A percentile compares a stretch with the other conserved stretches of the same genome.
Conservation (phyloP, 2,888 invertebrate genomes). For the Pasiphila rectangulata region DNA sequence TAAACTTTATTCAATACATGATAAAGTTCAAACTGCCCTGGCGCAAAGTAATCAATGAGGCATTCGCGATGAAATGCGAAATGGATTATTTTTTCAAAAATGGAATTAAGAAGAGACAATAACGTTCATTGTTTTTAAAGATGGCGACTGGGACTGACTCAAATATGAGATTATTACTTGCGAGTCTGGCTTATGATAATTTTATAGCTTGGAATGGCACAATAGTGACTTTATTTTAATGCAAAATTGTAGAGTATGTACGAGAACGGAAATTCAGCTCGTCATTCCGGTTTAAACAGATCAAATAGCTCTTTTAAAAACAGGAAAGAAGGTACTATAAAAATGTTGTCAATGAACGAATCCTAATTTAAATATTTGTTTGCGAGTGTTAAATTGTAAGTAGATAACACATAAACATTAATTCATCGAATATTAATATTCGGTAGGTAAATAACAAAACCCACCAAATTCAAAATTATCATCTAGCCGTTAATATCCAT, state of each 20-base stretch:
- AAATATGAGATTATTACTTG: constrained; percentile 74
- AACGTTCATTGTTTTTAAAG: constrained; percentile 79
- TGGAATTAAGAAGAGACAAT: constrained; percentile 81
- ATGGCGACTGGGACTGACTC: constrained; percentile 67
- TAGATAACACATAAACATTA: no score
- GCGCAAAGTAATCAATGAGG: constrained; percentile 57
- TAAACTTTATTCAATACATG: constrained; percentile 37
- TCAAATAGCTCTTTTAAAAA: constrained; percentile 45
- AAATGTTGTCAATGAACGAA: constrained; percentile 39
- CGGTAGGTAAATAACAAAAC: no score
- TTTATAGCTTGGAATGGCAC: constrained; percentile 61
- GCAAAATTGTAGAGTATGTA: constrained; percentile 51
- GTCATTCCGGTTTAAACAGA: constrained; percentile 53
- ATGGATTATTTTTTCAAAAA: constrained; percentile 81
- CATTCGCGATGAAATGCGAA: constrained; percentile 75
- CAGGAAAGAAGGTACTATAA: constrained; percentile 53
- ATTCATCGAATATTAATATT: no score
- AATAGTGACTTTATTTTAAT: constrained; percentile 58
- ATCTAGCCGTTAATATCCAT: no score
- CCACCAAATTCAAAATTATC: neutral
- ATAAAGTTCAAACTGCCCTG: constrained; percentile 45
- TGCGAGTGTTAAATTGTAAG: no score
- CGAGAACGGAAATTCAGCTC: constrained; percentile 55
- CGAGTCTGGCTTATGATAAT: constrained; percentile 69
- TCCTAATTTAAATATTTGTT: neutral